Percentiles rank a stretch among this genome's conserved stretches.
Evolutionary conservation across 2,888 invertebrate species (phyloP).

Genomic region (Mesodorylaimus sp.): DNA sequence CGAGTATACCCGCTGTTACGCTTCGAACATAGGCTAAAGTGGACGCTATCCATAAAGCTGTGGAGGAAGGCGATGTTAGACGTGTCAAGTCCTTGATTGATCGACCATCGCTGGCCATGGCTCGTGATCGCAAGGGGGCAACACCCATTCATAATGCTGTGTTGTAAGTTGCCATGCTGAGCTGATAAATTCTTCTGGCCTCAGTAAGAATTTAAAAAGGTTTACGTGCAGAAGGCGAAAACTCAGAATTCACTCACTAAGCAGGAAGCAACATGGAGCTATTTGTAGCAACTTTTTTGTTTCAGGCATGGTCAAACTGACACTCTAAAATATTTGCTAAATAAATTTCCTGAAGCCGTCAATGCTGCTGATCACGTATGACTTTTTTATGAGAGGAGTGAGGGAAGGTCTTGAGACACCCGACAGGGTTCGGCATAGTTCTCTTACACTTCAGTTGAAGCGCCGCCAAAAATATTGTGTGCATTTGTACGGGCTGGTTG

Average conservation of each 20-base stretch:
- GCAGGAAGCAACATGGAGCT: no score
- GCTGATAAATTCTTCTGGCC: no score
- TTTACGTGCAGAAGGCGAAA: no score
- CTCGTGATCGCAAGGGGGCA: slow-evolving; percentile 58
- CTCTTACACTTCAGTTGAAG: no score
- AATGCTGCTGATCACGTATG: slow-evolving; percentile 32
- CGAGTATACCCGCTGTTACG: not conserved
- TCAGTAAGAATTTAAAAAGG: no score
- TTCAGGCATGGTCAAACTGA: slow-evolving; percentile 53
- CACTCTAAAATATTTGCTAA: slow-evolving; percentile 46
- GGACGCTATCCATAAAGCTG: slow-evolving; percentile 63
- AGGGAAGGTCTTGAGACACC: no score
- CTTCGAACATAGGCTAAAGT: slow-evolving; percentile 64
- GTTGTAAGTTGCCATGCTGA: slow-evolving; percentile 3
- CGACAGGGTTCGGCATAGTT: no score
- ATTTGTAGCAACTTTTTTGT: not conserved
- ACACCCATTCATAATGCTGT: slow-evolving; percentile 64
- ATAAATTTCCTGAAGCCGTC: slow-evolving; percentile 32
- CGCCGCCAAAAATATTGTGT: no score
- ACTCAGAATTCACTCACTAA: no score
- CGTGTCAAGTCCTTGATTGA: slow-evolving; percentile 58
- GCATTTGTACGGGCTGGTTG: no score
- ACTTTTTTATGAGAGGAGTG: no score
- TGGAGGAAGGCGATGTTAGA: slow-evolving; percentile 60
- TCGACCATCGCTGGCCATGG: slow-evolving; percentile 57